phyloP scores from a whole-genome alignment of 1,140 invertebrate species.

The Piezodorus guildinii region DNA sequence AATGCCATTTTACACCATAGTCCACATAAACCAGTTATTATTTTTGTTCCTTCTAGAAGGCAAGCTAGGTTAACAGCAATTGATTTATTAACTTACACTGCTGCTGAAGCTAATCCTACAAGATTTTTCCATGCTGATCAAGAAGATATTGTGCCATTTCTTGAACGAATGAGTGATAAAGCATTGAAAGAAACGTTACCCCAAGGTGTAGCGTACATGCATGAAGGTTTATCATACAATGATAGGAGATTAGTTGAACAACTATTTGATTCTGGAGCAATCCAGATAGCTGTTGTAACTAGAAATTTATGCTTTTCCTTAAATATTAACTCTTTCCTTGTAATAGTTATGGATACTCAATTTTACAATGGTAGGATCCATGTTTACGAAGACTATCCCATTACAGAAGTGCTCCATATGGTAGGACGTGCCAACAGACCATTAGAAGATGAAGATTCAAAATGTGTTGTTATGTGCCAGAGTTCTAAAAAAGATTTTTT shows the following conservation, averaged over 20 bases:
- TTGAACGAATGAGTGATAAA: slow-evolving; percentile 78
- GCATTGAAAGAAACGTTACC: slow-evolving; percentile 71
- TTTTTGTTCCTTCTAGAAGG: slow-evolving; percentile 94
- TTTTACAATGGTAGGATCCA: slow-evolving; percentile 84
- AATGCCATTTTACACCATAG: slow-evolving; percentile 84
- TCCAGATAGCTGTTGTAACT: slow-evolving; percentile 87
- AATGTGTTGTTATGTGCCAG: slow-evolving; percentile 94
- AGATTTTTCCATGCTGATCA: slow-evolving; percentile 83
- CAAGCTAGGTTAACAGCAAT: slow-evolving; percentile 89
- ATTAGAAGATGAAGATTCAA: slow-evolving; percentile 82
- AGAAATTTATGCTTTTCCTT: slow-evolving; percentile 86
- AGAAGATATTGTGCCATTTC: slow-evolving; percentile 74
- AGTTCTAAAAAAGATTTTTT: slow-evolving; percentile 97
- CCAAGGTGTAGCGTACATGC: slow-evolving; percentile 93
- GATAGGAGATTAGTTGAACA: slow-evolving; percentile 86
- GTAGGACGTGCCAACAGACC: slow-evolving; percentile 85
- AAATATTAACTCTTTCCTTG: slow-evolving; percentile 77
- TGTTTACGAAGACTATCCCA: slow-evolving; percentile 84
- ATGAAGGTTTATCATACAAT: slow-evolving; percentile 76
- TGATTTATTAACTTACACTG: slow-evolving; percentile 85
- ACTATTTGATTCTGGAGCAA: slow-evolving; percentile 82
- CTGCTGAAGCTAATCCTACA: slow-evolving; percentile 71
- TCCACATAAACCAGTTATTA: slow-evolving; percentile 76
- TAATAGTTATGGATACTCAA: slow-evolving; percentile 96
- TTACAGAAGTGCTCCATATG: slow-evolving; percentile 97